Evolutionary conservation across 2,113 vertebrate species (phyloP).

Genomic region (Microcebus griseorufus): DNA sequence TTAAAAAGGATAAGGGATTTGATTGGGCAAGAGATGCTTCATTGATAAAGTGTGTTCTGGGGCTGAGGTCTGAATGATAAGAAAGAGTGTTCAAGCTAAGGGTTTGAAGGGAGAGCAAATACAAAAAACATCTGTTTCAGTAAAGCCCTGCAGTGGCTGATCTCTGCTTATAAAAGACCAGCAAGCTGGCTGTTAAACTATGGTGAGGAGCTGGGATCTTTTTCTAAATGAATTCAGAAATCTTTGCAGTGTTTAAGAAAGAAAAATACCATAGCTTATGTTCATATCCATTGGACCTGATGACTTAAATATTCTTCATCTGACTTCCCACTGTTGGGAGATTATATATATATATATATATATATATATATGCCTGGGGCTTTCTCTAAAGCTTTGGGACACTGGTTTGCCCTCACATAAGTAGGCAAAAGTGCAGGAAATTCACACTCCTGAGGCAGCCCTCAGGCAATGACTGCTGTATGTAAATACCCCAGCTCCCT

Average conservation of each 20-base stretch:
- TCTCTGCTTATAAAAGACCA: not conserved
- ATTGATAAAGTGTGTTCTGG: too few relatives aligned
- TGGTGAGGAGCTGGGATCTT: not conserved
- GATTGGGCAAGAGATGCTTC: not conserved
- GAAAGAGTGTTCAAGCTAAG: not conserved
- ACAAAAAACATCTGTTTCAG: not conserved
- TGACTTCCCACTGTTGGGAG: not conserved
- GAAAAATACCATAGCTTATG: not conserved
- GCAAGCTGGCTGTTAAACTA: not conserved
- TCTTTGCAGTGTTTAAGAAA: not conserved
- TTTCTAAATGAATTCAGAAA: not conserved
- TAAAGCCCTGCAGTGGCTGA: not conserved
- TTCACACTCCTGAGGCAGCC: not conserved
- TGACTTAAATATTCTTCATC: not conserved
- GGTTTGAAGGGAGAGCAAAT: not conserved
- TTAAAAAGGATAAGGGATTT: not conserved
- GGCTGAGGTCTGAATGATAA: not conserved
- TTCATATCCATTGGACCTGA: not conserved
- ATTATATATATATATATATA: not conserved
- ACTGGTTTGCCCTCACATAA: not conserved
- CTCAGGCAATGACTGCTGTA: not conserved
- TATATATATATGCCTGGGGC: not conserved
- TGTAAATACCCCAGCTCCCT: not conserved
- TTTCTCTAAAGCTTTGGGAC: constrained; percentile 1
- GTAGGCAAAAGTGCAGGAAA: not conserved